phyloP scores from a whole-genome alignment of 1,140 invertebrate species.

The Pristionchus pacificus region DNA sequence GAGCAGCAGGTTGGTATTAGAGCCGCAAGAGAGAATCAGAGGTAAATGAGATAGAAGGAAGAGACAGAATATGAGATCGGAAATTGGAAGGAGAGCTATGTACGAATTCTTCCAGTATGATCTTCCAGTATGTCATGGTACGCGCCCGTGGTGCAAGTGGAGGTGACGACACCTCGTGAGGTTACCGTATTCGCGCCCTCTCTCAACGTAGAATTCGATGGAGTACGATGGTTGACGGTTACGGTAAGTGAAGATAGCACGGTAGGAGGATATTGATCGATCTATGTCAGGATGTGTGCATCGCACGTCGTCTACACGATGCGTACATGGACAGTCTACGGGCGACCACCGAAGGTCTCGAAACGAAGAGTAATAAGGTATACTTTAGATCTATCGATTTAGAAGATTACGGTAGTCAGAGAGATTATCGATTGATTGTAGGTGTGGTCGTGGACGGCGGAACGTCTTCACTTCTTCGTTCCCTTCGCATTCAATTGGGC shows the following conservation, averaged over 20 bases:
- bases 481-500: constrained; percentile 90
- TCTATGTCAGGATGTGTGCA: constrained; percentile 27
- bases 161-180: background rate
- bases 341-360: constrained; percentile 37
- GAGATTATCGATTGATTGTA: constrained; percentile 3
- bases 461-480: constrained; percentile 73
- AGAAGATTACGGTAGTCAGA: background rate
- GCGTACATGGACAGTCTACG: constrained; percentile 39
- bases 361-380: constrained; percentile 41
- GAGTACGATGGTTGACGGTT: background rate
- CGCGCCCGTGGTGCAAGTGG: background rate
- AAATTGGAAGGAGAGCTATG: too few species aligned
- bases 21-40: too few species aligned
- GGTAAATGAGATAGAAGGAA: too few species aligned
- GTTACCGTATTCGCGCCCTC: background rate
- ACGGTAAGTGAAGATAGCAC: background rate
- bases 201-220: background rate
- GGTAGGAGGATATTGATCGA: background rate
- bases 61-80: too few species aligned
- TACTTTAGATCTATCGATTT: background rate
- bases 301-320: constrained; percentile 28
- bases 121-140: constrained; percentile 38
- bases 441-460: constrained; percentile 66
- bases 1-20: too few species aligned
- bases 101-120: constrained; percentile 20